Base-by-base conservation (phyloP, 2,113 vertebrate genomes). In the Heterotilapia buettikoferi region DNA sequence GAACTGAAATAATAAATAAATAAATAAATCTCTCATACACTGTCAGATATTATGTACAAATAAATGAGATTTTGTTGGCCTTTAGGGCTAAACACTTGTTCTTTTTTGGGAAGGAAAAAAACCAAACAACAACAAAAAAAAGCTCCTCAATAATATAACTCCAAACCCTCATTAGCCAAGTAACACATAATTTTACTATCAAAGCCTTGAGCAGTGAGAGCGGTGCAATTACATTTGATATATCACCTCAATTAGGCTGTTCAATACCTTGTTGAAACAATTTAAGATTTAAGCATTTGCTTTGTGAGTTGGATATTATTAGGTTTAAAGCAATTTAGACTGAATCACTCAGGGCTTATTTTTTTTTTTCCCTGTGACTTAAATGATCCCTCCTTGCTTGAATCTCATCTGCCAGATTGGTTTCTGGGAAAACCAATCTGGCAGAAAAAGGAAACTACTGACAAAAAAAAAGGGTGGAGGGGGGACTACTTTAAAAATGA, bases 181-280 rank as follows among this genome's bases (percentile, higher is more conserved):
- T 71, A 85, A 89, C 89, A 88, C 90, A 88, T 86, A 52, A 92
- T 93, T 90, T 94, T 78, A 88, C 86, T 81, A 81, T 93, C 84
- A 92, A 89, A 93, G 87, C 92, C 84, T 79, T 85, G 57, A 91
- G 92, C 88, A 29, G 38, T 24, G 80, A 89, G 76, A 83, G 92
- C 4, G 36, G 31, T 82, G 93, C 93, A 92, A 94, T 96, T 92
- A 91, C 63, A 73, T 92, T 89, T 94, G 92, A 93, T 93, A 83
- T 87, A 94, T 94, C 83, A 87, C 88, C 91, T 93, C 91, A 93
- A 92, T 94, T 94, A 93, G 50, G 68, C 54, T 84, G 81, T 88
- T 93, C 91, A 92, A 89, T 93, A 94, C 90, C 91, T 93, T 90
- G 85, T 92, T 92, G 92, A 92, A 93, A 94, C 88, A 91, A 91